These are phyloP conservation scores for Liasis olivaceus DNA, from an alignment of 2,797 vertebrate species.

Conservation along the genomic window DNA sequence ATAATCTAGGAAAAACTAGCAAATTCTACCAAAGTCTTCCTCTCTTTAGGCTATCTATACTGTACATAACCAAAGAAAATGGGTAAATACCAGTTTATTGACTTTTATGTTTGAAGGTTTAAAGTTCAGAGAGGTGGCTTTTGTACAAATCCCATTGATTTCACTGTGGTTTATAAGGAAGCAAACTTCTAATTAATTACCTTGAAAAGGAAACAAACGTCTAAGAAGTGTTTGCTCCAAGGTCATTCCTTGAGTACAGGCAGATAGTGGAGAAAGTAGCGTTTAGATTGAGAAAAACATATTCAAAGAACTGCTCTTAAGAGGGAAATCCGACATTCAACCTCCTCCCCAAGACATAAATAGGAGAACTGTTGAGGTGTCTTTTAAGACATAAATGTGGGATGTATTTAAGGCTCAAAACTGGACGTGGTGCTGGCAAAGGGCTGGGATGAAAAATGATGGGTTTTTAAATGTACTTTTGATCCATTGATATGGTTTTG, in stretches of 20 bases:
- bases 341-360: not conserved
- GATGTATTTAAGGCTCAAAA: not conserved
- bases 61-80: not conserved
- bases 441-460: not conserved
- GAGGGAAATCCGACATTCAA: not conserved
- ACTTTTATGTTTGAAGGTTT: not conserved
- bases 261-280: not conserved
- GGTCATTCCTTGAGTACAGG: not conserved
- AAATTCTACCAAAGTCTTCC: not conserved
- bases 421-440: not conserved
- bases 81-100: not conserved
- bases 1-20: not conserved
- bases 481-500: not conserved
- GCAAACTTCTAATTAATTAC: not conserved
- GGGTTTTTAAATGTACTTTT: not conserved
- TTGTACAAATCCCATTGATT: not conserved
- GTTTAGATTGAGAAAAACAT: not conserved
- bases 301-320: not conserved
- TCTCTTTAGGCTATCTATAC: constrained; percentile 1
- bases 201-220: not conserved
- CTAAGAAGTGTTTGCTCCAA: not conserved
- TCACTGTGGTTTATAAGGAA: not conserved
- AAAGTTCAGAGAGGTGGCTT: not conserved
- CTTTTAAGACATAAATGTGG: not conserved
- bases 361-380: not conserved